Conservation (phyloP, 2,113 vertebrate species). For the Eurystomus gularis region DNA sequence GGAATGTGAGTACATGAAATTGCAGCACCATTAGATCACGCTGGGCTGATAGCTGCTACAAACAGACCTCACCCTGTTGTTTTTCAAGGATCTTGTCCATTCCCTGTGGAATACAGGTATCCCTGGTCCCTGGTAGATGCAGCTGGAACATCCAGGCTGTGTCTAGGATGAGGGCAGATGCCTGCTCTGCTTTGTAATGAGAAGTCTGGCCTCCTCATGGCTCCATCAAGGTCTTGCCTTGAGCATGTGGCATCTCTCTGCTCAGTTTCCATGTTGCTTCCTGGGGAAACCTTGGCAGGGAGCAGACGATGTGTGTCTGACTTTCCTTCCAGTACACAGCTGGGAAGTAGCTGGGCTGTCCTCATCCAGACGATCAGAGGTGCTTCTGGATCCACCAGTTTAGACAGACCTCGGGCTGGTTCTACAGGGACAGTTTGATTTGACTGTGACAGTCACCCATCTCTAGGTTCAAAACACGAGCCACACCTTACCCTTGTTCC, state of each 20-base stretch:
- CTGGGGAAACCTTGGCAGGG: neutral
- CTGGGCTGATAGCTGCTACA: neutral
- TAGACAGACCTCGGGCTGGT: neutral
- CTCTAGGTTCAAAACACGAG: neutral
- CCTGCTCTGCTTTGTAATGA: neutral
- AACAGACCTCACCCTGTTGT: neutral
- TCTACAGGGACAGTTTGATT: neutral
- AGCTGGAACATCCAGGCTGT: neutral
- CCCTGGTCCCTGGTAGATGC: neutral
- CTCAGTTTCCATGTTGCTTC: neutral
- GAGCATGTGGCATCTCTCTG: neutral
- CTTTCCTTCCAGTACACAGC: neutral
- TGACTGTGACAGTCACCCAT: neutral
- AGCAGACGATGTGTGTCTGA: neutral
- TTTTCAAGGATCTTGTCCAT: neutral
- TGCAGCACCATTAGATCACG: constrained; percentile 52
- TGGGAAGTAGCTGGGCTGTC: neutral
- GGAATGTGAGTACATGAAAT: constrained; percentile 40
- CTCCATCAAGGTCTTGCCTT: neutral
- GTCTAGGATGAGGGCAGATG: neutral
- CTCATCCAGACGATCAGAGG: neutral
- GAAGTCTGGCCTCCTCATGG: neutral
- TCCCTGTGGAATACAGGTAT: neutral
- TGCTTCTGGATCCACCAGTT: neutral
- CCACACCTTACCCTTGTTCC: neutral